A percentile compares a stretch with the other conserved stretches of the same genome.
phyloP scores from a whole-genome alignment of 2,888 invertebrate species.

The Caenorhabditis angaria region DNA sequence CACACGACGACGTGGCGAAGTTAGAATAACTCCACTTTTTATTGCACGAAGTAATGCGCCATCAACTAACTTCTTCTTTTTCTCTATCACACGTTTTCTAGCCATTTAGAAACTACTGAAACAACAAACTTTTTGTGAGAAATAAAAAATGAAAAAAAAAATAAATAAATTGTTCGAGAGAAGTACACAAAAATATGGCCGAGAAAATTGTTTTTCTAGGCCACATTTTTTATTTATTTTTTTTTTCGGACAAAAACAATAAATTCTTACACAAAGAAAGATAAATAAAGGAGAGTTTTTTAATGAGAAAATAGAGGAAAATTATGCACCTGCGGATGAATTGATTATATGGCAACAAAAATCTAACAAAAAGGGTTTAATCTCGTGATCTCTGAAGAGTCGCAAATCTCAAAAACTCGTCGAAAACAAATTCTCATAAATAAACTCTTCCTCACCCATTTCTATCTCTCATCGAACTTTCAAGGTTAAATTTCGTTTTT shows the following conservation, averaged over 20 bases:
- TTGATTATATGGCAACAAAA: too few species aligned
- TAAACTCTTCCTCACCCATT: not conserved
- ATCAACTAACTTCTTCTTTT: constrained; percentile 2
- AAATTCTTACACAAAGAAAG: too few species aligned
- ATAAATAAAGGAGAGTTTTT: too few species aligned
- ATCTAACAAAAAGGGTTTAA: too few species aligned
- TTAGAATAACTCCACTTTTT: constrained; percentile 10
- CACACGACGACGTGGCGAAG: constrained; percentile 22
- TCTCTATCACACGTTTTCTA: not conserved
- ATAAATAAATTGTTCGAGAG: not conserved
- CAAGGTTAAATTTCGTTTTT: not conserved
- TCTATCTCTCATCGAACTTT: not conserved
- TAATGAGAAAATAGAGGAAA: too few species aligned
- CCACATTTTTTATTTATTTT: not conserved
- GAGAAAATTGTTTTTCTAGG: constrained; percentile 6
- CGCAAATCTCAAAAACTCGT: not conserved
- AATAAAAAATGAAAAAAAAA: constrained; percentile 2
- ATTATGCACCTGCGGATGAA: too few species aligned
- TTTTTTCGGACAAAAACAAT: not conserved
- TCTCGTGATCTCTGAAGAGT: too few species aligned
- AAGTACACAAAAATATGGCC: constrained; percentile 8
- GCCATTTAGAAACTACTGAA: too few species aligned
- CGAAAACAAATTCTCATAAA: not conserved
- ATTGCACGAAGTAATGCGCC: not conserved
- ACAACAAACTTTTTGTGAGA: too few species aligned